Conservation (phyloP, 2,888 invertebrate genomes). For the Drosophila meridionalis region DNA sequence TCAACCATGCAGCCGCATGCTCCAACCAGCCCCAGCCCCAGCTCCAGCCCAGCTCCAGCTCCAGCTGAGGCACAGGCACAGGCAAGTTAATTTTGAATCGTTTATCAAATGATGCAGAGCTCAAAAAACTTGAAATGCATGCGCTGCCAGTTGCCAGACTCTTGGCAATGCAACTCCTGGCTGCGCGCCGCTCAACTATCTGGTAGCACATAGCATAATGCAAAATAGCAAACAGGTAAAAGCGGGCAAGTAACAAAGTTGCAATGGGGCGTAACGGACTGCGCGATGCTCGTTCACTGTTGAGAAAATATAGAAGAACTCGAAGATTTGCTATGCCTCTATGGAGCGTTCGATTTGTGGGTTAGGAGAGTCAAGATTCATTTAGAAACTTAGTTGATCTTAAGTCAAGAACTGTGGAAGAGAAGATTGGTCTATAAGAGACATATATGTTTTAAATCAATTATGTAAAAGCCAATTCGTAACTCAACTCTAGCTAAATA, state of each 20-base stretch:
- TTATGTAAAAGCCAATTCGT: too few species aligned
- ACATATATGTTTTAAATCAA: too few species aligned
- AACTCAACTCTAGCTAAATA: too few species aligned
- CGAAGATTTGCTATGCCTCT: not conserved
- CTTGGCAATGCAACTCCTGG: constrained; percentile 15
- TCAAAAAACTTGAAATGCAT: constrained; percentile 63
- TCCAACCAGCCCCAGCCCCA: not conserved
- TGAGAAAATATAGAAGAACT: not conserved
- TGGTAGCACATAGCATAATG: constrained; percentile 44
- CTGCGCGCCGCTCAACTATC: constrained; percentile 27
- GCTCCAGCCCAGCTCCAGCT: constrained; percentile 20
- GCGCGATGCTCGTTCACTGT: not conserved
- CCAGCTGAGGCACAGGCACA: constrained; percentile 13
- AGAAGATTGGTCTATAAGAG: too few species aligned
- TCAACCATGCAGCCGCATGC: constrained; percentile 9
- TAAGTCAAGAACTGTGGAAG: too few species aligned
- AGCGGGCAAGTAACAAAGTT: constrained; percentile 12
- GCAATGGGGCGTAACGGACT: not conserved
- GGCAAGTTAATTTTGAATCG: constrained; percentile 75
- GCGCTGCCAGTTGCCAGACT: constrained; percentile 47
- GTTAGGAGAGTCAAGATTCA: not conserved
- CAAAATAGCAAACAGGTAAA: constrained; percentile 50
- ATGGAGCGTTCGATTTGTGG: not conserved
- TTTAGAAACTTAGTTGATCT: not conserved
- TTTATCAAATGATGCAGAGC: constrained; percentile 68